Percentiles rank a stretch among this genome's conserved stretches.
Conservation (phyloP, 2,113 vertebrate genomes). For the Turnix velox region DNA sequence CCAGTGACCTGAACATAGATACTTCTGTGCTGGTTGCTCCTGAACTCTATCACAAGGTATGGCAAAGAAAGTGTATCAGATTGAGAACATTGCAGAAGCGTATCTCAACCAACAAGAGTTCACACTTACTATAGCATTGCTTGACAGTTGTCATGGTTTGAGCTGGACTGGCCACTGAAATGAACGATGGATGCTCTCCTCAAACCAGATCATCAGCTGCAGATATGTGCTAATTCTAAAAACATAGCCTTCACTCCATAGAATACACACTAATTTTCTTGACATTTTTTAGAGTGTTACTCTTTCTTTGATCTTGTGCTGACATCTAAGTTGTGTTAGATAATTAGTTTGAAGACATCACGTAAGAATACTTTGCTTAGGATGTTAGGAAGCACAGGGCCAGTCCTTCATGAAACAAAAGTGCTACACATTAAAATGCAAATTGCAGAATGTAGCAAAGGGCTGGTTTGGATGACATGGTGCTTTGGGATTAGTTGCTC, state of each 20-base stretch:
- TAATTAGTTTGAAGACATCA: not conserved
- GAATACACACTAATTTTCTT: not conserved
- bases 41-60: constrained; percentile 75
- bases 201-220: too few relatives aligned
- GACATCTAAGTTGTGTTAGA: not conserved
- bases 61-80: not conserved
- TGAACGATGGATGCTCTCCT: too few relatives aligned
- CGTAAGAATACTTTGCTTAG: not conserved
- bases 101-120: not conserved
- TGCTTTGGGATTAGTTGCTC: not conserved
- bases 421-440: not conserved
- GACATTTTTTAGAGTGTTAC: not conserved
- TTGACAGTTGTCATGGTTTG: too few relatives aligned
- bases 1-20: constrained; percentile 72
- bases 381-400: not conserved
- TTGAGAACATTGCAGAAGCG: not conserved
- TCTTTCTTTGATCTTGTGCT: not conserved
- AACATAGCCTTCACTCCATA: not conserved
- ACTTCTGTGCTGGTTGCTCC: constrained; percentile 71
- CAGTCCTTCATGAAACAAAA: not conserved
- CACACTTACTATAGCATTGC: not conserved
- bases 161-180: too few relatives aligned
- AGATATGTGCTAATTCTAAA: not conserved
- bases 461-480: not conserved
- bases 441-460: not conserved